phyloP scores from a whole-genome alignment of 2,888 invertebrate species.

The Melanotus villosus region DNA sequence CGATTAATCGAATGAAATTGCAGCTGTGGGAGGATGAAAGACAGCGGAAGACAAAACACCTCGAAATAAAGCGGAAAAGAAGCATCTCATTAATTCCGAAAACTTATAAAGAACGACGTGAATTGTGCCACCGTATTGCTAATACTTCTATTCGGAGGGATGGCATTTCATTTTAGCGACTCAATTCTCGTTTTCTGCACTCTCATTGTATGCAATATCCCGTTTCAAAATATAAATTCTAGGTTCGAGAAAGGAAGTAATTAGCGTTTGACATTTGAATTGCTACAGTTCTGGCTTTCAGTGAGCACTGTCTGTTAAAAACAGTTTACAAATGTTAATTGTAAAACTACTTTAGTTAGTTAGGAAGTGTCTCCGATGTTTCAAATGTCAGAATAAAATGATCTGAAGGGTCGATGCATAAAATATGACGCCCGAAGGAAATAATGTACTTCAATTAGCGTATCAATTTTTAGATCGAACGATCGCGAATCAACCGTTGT shows the following conservation, averaged over 20 bases:
- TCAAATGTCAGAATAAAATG: conserved; percentile 10
- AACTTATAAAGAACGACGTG: conserved; percentile 22
- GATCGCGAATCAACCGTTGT: no score
- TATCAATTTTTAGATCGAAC: no score
- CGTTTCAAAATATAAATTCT: conserved; percentile 26
- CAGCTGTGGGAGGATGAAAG: not conserved
- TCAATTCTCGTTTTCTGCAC: conserved; percentile 14
- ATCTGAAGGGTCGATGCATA: not conserved
- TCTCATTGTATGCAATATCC: conserved; percentile 31
- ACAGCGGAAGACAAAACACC: conserved; percentile 5
- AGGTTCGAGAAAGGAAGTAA: conserved; percentile 35
- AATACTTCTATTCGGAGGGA: conserved; percentile 14
- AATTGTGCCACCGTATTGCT: conserved; percentile 11
- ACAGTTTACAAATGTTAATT: conserved; percentile 39
- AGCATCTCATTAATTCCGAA: conserved; percentile 25
- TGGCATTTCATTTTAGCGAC: conserved; percentile 21
- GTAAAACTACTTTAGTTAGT: conserved; percentile 15
- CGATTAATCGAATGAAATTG: conserved; percentile 12
- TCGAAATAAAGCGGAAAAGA: conserved; percentile 26
- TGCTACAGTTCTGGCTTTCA: conserved; percentile 30
- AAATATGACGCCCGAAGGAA: not conserved
- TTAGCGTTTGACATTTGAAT: conserved; percentile 40
- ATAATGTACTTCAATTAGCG: no score
- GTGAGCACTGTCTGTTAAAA: conserved; percentile 23
- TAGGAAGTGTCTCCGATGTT: not conserved